Evolutionary conservation across 30 jellyfish, hydroid and myxozoan species (phyloP).

Genomic region (Aurelia coerulea): DNA sequence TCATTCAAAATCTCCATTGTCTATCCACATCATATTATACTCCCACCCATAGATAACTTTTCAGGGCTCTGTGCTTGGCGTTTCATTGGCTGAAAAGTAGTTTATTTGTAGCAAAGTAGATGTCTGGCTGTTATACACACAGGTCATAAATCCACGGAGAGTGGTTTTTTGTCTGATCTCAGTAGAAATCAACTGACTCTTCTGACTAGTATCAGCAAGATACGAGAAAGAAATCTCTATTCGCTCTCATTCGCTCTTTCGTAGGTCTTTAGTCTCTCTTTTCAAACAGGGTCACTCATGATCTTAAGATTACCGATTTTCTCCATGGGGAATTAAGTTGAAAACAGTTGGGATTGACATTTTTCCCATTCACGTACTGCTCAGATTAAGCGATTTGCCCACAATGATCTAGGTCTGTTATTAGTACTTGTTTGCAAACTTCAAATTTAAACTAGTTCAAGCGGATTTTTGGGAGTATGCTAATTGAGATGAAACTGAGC

Average conservation of each 20-base stretch:
- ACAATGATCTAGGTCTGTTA: too few species aligned
- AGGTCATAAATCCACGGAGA: constrained; percentile 41
- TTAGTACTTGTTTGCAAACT: too few species aligned
- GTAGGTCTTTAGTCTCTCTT: too few species aligned
- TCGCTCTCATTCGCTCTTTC: constrained; percentile 12
- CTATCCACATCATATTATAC: too few species aligned
- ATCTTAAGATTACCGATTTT: constrained; percentile 63
- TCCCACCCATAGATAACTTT: too few species aligned
- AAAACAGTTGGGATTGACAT: constrained; percentile 37
- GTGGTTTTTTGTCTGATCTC: constrained; percentile 65
- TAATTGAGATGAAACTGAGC: too few species aligned
- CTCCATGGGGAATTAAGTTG: constrained; percentile 54
- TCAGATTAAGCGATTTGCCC: too few species aligned
- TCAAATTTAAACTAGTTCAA: too few species aligned
- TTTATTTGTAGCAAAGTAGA: constrained; percentile 45
- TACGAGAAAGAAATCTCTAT: constrained; percentile 32
- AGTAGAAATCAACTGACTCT: constrained; percentile 46
- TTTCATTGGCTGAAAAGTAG: constrained; percentile 39
- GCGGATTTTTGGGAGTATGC: too few species aligned
- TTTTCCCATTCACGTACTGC: not conserved
- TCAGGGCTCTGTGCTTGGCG: not conserved
- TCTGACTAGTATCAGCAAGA: constrained; percentile 60
- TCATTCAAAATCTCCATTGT: too few species aligned
- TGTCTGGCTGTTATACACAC: constrained; percentile 56
- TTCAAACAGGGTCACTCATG: constrained; percentile 51